Percentiles rank a stretch among this genome's conserved stretches.
phyloP scores from a whole-genome alignment of 2,888 invertebrate genomes.

The Euspilapteryx auroguttella region DNA sequence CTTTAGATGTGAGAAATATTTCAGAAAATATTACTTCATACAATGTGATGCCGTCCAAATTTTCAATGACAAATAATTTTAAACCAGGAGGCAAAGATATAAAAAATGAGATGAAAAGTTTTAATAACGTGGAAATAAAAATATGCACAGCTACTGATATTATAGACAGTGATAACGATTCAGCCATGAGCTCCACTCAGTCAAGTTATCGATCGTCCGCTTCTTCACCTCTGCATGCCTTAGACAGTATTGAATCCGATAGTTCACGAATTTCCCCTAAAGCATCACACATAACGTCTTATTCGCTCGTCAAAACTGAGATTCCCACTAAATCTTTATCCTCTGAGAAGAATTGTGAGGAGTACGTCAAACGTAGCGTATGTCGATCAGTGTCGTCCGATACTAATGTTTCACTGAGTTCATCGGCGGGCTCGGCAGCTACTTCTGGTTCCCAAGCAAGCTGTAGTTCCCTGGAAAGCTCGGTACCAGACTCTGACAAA shows the following conservation, averaged over 20 bases:
- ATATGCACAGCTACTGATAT: constrained; percentile 47
- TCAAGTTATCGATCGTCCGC: constrained; percentile 77
- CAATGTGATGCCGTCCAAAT: constrained; percentile 13
- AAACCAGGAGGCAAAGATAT: constrained; percentile 30
- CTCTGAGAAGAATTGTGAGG: constrained; percentile 32
- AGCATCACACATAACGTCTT: constrained; percentile 33
- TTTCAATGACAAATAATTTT: constrained; percentile 13
- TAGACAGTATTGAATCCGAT: constrained; percentile 59
- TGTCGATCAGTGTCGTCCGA: constrained; percentile 72
- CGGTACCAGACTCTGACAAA: constrained; percentile 64
- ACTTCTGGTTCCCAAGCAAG: constrained; percentile 76
- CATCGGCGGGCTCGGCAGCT: constrained; percentile 70
- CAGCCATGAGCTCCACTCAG: constrained; percentile 83
- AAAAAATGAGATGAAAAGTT: constrained; percentile 28
- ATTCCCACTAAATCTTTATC: constrained; percentile 27
- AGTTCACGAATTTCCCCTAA: constrained; percentile 53
- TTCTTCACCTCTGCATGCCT: constrained; percentile 73
- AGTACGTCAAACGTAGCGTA: constrained; percentile 58
- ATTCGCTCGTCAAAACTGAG: constrained; percentile 46
- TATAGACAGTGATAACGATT: constrained; percentile 84
- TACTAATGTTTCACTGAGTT: constrained; percentile 70
- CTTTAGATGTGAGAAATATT: constrained; percentile 23
- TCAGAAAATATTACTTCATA: constrained; percentile 15
- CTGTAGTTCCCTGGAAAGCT: constrained; percentile 66
- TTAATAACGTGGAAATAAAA: constrained; percentile 45